Base-by-base conservation (phyloP, 30 jellyfish, hydroid and myxozoan genomes). In the Haliclystus octoradiatus region DNA sequence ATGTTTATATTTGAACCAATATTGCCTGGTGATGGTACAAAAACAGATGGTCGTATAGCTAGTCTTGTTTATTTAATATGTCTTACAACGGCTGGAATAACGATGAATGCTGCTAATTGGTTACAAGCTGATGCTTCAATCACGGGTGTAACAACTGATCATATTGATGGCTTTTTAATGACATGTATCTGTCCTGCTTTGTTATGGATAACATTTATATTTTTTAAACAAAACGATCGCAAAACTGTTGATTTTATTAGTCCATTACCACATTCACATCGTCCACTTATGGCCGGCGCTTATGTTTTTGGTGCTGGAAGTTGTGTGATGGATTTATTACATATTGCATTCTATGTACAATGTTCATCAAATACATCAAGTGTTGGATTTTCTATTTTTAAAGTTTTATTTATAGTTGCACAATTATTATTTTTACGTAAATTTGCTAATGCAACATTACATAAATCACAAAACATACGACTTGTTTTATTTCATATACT, bases 271-370 rank as follows among this genome's bases (percentile, higher is more conserved):
- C 96, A 79, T 57, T 82, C 93, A 33, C 96, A 79, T 50, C 69
- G 96, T 23, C 94, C 96, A 28, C 52, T 86, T 19, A 86, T 86
- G 96, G 92, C 96, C 2, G 96, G 96, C 2, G 96, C 96, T 2
- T 86, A 86, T 50, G 96, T 86, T 1, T 86, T 86, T 57, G 96
- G 96, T 31, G 96, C 96, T 15, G 96, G 96, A 50, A 86, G 96
- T 63, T 86, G 94, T 29, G 94, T 80, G 24, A 79, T 86, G 94
- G 96, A 86, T 71, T 62, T 86, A 1, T 82, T 86, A 3, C 96
- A 86, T 52, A 70, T 86, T 61, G 82, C 81, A n/a, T 86, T 79
- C 70, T 86, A 86, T 34, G 62, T 78, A 15, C 93, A 86, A 31
- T 86, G 96, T 46, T 78, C 89, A 4, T 34, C 73, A 22, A 72